Evolutionary conservation across 2,113 vertebrate genomes (phyloP), one percentile per base, ranked within the genome.

Genomic region (Pipa parva): DNA sequence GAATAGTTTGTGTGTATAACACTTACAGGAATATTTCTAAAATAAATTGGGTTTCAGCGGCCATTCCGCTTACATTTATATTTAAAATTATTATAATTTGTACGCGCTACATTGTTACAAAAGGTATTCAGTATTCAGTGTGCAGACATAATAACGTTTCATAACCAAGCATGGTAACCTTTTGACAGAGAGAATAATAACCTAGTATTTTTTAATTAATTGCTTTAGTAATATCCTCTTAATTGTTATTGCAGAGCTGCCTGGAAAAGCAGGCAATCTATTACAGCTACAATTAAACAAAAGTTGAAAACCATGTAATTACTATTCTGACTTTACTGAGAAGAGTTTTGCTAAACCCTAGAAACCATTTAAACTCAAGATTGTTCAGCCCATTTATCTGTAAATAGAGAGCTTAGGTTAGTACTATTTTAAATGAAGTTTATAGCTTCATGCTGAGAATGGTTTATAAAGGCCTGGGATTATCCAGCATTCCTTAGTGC

Each of bases 281-380:
- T 86, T 86, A 85, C 87, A 85, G 78, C 80, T 82, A 72, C 78
- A 64, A 77, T 83, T 88, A 87, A 88, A 88, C 82, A 86, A 82
- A 88, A 89, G 80, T 88, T 84, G 85, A 78, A 77, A 76, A 87
- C 79, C 84, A 55, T 85, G 80, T 88, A 89, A 89, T 89, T 89
- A 89, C 85, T 86, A 83, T 79, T 80, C 75, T 83, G 85, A 84
- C 83, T 86, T 85, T 85, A 83, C 82, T 83, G 78, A 84, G 80
- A 80, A 79, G 87, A 81, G 79, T 83, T 84, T 86, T 80, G 79
- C 77, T 80, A 78, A 82, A 85, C 85, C 82, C 83, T 79, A 84
- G 80, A 80, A 85, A 86, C 85, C 86, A 88, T 86, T 88, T 86
- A 85, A 85, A 83, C 77, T 82, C 83, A 29, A 59, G 54, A 67